A percentile compares a stretch with the other conserved stretches of the same genome.
phyloP scores from a whole-genome alignment of 2,113 vertebrate genomes.

The Cygnus atratus region DNA sequence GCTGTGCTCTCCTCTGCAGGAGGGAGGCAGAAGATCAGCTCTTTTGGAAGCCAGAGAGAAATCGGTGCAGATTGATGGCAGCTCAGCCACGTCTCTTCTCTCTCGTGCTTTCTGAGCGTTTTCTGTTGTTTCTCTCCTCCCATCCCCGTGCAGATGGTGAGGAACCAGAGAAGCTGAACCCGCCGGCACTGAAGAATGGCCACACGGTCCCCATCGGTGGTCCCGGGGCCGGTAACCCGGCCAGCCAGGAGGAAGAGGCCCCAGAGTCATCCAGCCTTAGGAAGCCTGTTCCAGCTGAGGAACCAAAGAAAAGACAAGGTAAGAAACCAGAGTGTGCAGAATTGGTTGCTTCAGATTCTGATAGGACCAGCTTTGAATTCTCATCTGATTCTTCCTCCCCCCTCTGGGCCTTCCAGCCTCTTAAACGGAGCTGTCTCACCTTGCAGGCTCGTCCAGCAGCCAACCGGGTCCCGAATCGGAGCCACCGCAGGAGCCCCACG shows the following conservation, averaged over 20 bases:
- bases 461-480: constrained; percentile 80
- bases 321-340: background rate
- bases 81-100: background rate
- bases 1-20: background rate
- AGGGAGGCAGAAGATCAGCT: background rate
- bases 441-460: constrained; percentile 82
- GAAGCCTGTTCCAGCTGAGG: constrained; percentile 80
- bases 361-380: background rate
- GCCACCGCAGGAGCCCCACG: constrained; percentile 75
- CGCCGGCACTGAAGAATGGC: constrained; percentile 88
- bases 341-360: background rate
- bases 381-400: background rate
- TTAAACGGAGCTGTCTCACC: background rate
- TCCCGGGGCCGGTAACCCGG: constrained; percentile 32
- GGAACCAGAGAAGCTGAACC: constrained; percentile 80
- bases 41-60: background rate
- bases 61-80: background rate
- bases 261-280: constrained; percentile 76
- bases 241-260: constrained; percentile 74
- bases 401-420: background rate
- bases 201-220: constrained; percentile 83
- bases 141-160: constrained; percentile 70
- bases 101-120: background rate
- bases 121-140: background rate
- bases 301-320: constrained; percentile 78